Evolutionary conservation across 2,113 vertebrate species (phyloP).

Genomic region (Ciconia boyciana): DNA sequence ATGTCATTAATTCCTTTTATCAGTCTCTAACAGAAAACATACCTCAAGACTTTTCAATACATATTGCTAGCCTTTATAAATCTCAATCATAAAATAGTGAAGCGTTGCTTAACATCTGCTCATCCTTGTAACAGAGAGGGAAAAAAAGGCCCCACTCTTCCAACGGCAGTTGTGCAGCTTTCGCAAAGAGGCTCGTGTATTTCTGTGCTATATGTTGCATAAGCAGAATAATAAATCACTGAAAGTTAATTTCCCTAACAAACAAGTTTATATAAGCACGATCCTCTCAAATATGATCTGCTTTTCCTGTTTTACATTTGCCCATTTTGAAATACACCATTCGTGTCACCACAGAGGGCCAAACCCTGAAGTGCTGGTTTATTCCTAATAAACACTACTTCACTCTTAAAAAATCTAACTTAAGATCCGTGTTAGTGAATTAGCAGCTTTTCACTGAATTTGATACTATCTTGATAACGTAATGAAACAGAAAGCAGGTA

Average conservation of each 20-base stretch:
- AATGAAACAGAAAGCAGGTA: neutral
- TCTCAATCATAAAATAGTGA: neutral
- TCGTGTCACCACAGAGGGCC: neutral
- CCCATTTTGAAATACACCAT: neutral
- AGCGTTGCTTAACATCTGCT: constrained; percentile 17
- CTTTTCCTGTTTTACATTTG: neutral
- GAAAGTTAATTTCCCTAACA: neutral
- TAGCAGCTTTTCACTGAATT: neutral
- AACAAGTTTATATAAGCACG: neutral
- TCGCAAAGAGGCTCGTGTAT: neutral
- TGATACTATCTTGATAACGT: neutral
- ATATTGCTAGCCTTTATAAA: constrained; percentile 1
- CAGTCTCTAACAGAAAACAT: constrained; percentile 27
- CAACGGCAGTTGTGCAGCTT: neutral
- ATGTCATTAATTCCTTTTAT: constrained; percentile 15
- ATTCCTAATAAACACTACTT: neutral
- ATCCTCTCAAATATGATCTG: neutral
- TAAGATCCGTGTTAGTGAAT: neutral
- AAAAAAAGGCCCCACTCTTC: neutral
- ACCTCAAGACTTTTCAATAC: neutral
- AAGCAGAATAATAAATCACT: constrained; percentile 7
- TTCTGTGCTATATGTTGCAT: neutral
- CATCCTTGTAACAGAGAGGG: neutral
- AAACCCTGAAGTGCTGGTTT: neutral
- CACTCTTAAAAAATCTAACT: neutral